Evolutionary conservation across 1,140 invertebrate genomes (phyloP).

Genomic region (Bursaphelenchus mucronatus): DNA sequence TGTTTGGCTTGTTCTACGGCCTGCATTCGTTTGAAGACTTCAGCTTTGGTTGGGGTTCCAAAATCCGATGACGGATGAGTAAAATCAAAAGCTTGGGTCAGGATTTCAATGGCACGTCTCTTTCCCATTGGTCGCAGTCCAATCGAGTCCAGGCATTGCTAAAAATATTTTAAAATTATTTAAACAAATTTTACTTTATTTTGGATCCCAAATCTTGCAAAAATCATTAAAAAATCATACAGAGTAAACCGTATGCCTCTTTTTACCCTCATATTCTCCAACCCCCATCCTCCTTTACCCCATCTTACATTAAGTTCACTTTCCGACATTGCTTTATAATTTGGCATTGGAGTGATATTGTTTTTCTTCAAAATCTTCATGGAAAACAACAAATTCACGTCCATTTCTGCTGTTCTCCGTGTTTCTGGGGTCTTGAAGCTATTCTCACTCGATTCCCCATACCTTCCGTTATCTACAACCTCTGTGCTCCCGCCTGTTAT

Average conservation of each 20-base stretch:
- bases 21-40: too few relatives aligned
- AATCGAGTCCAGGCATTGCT: conserved; percentile 4
- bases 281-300: too few relatives aligned
- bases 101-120: conserved; percentile 12
- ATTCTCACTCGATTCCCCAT: too few relatives aligned
- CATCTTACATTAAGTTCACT: conserved; percentile 10
- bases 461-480: too few relatives aligned
- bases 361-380: conserved; percentile 19
- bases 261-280: too few relatives aligned
- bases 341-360: conserved; percentile 15
- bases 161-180: conserved; percentile 18
- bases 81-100: conserved; percentile 6
- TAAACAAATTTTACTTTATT: neutral
- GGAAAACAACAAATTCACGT: neutral
- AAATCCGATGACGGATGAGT: neutral
- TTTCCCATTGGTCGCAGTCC: conserved; percentile 15
- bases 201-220: neutral
- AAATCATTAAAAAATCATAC: neutral
- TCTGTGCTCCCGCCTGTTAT: too few relatives aligned
- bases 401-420: too few relatives aligned
- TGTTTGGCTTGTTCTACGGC: too few relatives aligned
- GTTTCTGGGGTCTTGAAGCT: too few relatives aligned
- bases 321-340: conserved; percentile 16
- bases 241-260: neutral
- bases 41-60: too few relatives aligned